These are phyloP conservation scores for Porites lutea DNA, from an alignment of 64 coral and sea anemone species.

Conservation along the genomic window DNA sequence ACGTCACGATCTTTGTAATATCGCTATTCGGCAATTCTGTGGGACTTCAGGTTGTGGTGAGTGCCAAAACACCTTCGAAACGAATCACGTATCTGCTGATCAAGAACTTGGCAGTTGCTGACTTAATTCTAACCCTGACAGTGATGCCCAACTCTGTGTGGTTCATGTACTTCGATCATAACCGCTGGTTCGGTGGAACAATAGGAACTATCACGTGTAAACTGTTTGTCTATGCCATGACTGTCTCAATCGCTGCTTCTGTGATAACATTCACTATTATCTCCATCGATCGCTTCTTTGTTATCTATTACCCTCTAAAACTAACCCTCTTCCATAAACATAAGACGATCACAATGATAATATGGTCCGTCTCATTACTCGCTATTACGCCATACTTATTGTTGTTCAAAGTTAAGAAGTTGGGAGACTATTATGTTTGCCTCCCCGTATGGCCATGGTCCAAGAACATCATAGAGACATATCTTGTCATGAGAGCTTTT, in stretches of 20 bases:
- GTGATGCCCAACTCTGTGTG: constrained; percentile 30
- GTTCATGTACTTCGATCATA: constrained; percentile 15
- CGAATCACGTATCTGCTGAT: constrained; percentile 59
- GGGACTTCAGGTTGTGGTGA: constrained; percentile 55
- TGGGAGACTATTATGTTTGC: background rate
- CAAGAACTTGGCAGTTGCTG: constrained; percentile 66
- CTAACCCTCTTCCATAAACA: constrained; percentile 44
- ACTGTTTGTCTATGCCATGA: background rate
- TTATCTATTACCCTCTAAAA: constrained; percentile 64
- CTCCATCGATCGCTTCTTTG: constrained; percentile 71
- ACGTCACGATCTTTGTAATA: constrained; percentile 33
- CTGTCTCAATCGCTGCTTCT: constrained; percentile 62
- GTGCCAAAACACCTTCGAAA: constrained; percentile 34
- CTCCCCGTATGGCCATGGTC: constrained; percentile 47
- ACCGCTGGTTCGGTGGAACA: constrained; percentile 58
- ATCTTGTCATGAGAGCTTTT: constrained; percentile 26
- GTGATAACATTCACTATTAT: constrained; percentile 69
- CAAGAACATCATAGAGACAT: background rate
- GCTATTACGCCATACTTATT: constrained; percentile 20
- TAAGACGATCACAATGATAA: constrained; percentile 30
- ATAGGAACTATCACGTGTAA: constrained; percentile 56
- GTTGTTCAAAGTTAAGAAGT: constrained; percentile 9
- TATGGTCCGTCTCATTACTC: constrained; percentile 54
- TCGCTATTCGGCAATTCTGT: constrained; percentile 61
- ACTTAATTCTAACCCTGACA: constrained; percentile 41